Evolutionary conservation across 2,888 invertebrate genomes (phyloP), one percentile per base, ranked within the genome.

Genomic region (Eupithecia vulgata): DNA sequence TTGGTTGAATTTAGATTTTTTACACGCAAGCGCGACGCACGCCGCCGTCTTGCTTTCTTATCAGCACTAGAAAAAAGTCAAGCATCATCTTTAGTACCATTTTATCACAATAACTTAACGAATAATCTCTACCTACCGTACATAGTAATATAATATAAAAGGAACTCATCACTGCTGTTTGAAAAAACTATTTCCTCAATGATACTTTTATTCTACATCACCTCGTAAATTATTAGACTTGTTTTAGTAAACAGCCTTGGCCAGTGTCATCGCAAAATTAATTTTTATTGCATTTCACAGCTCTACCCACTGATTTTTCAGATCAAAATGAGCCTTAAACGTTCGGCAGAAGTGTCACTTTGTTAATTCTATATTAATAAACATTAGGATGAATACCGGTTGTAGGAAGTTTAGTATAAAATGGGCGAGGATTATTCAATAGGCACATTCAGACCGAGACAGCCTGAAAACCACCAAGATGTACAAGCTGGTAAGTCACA

Each of bases 201-300:
- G 57, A 57, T 57, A 57, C 25, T 57, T 57, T 25, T 72, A 77
- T 78, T 78, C 45, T 68, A 69, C 68, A 72, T 68, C 42, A 77
- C 71, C 69, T 79, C 74, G 73, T 78, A 79, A 78, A 80, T 78
- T 78, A 64, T 78, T 78, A 64, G 75, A 80, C 80, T 78, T 61
- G 79, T 81, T 80, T 80, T 78, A 62, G 72, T 71, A 76, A 79
- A 79, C 72, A 73, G 78, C 81, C 81, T 81, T 80, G 79, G 70
- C 66, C 52, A 77, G 73, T 77, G 78, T 74, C 79, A 81, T 76
- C 74, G 76, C 77, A 78, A 78, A 81, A 81, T 79, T 74, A 67
- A 79, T 80, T 81, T 74, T 81, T 81, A 82, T 81, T 81, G 78
- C 80, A 82, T 82, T 81, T 81, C 80, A 71, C 74, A 76, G 68